These are phyloP conservation scores for Leptarthrus brevirostris DNA, from an alignment of 2,888 invertebrate genomes.

Conservation along the genomic window DNA sequence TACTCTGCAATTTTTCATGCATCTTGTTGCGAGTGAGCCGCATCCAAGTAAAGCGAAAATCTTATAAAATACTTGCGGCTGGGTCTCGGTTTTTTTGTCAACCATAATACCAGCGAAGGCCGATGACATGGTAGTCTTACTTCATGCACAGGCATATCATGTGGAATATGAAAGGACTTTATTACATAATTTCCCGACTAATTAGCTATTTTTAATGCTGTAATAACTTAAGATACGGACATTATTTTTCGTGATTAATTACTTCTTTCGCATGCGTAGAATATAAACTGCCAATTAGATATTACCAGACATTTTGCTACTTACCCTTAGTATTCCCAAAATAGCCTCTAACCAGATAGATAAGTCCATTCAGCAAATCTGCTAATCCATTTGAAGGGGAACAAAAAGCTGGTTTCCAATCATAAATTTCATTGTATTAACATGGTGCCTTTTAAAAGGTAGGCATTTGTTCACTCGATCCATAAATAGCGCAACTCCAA, in stretches of 20 bases:
- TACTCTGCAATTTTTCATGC: conserved; percentile 39
- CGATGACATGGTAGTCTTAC: neutral
- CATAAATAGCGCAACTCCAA: conserved; percentile 31
- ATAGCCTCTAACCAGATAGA: conserved; percentile 35
- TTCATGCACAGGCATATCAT: neutral
- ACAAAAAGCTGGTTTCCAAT: conserved; percentile 22
- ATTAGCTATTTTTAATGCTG: conserved; percentile 33
- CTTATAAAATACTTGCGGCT: neutral
- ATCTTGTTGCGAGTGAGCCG: conserved; percentile 39
- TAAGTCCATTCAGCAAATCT: conserved; percentile 33
- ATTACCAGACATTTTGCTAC: conserved; percentile 1
- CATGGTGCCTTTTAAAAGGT: conserved; percentile 10
- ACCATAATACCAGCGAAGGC: neutral
- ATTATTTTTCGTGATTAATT: conserved; percentile 19
- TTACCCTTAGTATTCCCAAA: conserved; percentile 42
- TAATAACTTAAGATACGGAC: neutral
- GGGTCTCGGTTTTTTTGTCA: conserved; percentile 2
- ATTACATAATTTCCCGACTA: conserved; percentile 37
- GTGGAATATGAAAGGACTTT: conserved; percentile 6
- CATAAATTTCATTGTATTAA: conserved; percentile 21
- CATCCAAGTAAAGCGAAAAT: conserved; percentile 7
- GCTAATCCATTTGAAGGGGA: conserved; percentile 34
- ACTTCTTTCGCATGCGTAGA: neutral
- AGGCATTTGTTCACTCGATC: conserved; percentile 43
- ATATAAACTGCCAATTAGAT: too few relatives aligned